A percentile compares a stretch with the other conserved stretches of the same genome.
Conservation (phyloP, 2,888 invertebrate species). For the Parochlus steinenii region DNA sequence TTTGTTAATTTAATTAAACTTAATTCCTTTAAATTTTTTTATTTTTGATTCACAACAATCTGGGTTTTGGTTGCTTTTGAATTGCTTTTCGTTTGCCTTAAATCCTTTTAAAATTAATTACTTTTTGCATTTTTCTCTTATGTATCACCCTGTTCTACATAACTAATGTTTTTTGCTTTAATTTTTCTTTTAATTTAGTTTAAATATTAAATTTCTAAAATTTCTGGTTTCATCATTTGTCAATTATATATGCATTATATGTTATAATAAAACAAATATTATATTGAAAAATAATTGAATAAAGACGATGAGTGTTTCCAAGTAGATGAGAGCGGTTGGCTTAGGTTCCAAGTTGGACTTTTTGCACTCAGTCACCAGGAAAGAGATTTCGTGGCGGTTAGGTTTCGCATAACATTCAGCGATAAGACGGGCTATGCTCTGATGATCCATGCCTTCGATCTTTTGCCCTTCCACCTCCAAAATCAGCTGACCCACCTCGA, state of each 20-base stretch:
- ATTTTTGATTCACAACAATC: too few relatives aligned
- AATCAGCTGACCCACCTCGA: conserved; percentile 12
- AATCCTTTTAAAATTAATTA: too few relatives aligned
- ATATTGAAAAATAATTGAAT: conserved; percentile 12
- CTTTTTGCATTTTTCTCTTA: too few relatives aligned
- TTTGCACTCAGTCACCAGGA: conserved; percentile 9
- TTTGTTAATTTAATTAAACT: too few relatives aligned
- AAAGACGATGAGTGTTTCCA: conserved; percentile 11
- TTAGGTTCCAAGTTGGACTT: conserved; percentile 11
- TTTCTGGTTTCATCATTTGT: not conserved
- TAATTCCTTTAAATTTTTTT: too few relatives aligned
- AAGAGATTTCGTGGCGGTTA: conserved; percentile 9
- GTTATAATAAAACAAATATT: conserved; percentile 12
- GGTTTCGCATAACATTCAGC: conserved; percentile 11
- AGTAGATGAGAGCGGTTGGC: conserved; percentile 7
- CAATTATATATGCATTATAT: conserved; percentile 2
- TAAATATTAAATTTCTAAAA: not conserved
- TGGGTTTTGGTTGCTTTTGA: too few relatives aligned
- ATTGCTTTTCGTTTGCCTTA: too few relatives aligned
- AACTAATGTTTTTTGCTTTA: too few relatives aligned
- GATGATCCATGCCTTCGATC: conserved; percentile 11
- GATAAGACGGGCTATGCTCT: conserved; percentile 9
- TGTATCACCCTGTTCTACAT: too few relatives aligned
- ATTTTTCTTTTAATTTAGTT: too few relatives aligned
- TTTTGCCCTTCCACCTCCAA: conserved; percentile 12